Percentiles rank a stretch among this genome's conserved stretches.
Conservation (phyloP, 2,797 vertebrate species). For the Enteromius viviparus region DNA sequence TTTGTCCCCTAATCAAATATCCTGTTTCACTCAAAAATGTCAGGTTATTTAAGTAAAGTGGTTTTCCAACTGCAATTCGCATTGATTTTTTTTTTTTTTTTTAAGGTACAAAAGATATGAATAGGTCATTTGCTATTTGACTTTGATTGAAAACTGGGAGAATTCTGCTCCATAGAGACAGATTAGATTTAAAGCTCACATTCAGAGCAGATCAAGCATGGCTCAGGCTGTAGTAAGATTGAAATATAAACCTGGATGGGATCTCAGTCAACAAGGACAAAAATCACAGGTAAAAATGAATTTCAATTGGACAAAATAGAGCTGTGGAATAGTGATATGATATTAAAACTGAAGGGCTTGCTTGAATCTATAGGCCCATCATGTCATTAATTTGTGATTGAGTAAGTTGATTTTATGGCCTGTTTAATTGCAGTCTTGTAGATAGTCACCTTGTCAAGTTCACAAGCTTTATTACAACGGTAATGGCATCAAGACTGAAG, state of each 20-base stretch:
- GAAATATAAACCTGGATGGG: conserved; percentile 20
- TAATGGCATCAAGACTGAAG: conserved; percentile 71
- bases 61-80: not conserved
- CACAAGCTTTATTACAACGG: conserved; percentile 72
- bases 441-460: conserved; percentile 79
- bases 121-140: conserved; percentile 9
- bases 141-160: not conserved
- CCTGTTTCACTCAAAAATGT: not conserved
- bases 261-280: conserved; percentile 10
- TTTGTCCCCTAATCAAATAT: not conserved
- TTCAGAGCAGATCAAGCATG: conserved; percentile 10
- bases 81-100: not conserved
- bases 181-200: not conserved
- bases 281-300: conserved; percentile 58
- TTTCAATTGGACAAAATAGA: not conserved
- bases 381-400: conserved; percentile 75
- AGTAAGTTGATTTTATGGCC: conserved; percentile 73
- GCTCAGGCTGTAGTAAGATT: conserved; percentile 3
- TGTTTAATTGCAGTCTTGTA: conserved; percentile 72
- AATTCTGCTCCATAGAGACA: conserved; percentile 1
- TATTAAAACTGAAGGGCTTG: conserved; percentile 70
- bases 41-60: not conserved
- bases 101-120: not conserved
- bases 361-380: conserved; percentile 69
- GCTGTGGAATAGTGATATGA: conserved; percentile 50